Base-by-base conservation (phyloP, 2,797 vertebrate species). In the Kryptolebias ocellatus region DNA sequence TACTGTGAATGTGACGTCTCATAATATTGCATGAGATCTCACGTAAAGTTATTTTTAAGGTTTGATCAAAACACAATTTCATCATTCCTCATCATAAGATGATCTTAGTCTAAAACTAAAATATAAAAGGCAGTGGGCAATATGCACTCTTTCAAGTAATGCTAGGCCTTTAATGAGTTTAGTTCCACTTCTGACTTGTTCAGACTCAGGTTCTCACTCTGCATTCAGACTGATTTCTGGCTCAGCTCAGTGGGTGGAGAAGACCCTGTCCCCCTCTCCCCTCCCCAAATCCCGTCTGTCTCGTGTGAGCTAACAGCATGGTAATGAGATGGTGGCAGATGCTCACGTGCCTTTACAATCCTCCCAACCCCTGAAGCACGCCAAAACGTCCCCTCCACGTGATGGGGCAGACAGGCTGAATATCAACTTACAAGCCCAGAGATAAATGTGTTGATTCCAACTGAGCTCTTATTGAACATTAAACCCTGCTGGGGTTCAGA, bases 261-360 rank as follows among this genome's bases (percentile, higher is more conserved):
- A 8, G 16, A 59, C 49, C 60, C 61, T 11, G 55, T 39, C 61
- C 70, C 57, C 61, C 55, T 52, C 44, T 46, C 49, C 45, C 42
- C 44, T 61, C 44, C 61, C 67, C 52, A 77, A 74, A 79, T 76
- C 76, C 73, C 54, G 81, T 81, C 83, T 51, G 76, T 76, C 76
- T 89, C 87, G 70, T 88, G 89, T 86, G 94, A 95, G 94, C 92
- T 94, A 93, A 96, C 95, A 95, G 95, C 94, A 94, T 93, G 94
- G 81, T 94, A 95, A 96, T 96, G 94, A 95, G 79, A 80, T 76
- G 90, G 93, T 91, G 89, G 94, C 97, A 97, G 97, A 97, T 98
- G 95, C 95, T 96, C 95, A 91, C 93, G 93, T 97, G 96, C 96
- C 96, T 96, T 95, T 95, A 98, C 96, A 97, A 96, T 83, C 72